Evolutionary conservation across 2,888 invertebrate species (phyloP).

Genomic region (Agrotis ipsilon): DNA sequence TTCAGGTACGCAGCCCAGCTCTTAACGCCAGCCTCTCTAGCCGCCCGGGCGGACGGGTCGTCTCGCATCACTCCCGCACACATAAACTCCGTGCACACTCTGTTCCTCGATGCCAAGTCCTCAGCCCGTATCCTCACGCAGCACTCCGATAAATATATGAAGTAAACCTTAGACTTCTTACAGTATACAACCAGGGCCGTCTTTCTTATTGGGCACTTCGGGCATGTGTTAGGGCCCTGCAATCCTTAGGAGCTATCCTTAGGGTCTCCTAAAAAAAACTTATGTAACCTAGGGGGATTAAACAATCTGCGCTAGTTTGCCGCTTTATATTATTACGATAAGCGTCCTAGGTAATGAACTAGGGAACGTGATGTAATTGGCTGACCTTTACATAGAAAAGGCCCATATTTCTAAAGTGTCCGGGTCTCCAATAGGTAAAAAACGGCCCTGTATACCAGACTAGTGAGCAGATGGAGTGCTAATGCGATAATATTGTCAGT

Average conservation of each 20-base stretch:
- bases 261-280: too few species aligned
- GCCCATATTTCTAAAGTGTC: too few species aligned
- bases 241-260: too few species aligned
- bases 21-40: slow-evolving; percentile 97
- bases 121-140: slow-evolving; percentile 98
- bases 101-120: slow-evolving; percentile 99
- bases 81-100: slow-evolving; percentile 92
- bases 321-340: too few species aligned
- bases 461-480: slow-evolving; percentile 24
- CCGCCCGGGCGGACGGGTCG: slow-evolving; percentile 97
- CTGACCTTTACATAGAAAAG: too few species aligned
- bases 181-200: neutral
- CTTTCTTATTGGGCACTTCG: too few species aligned
- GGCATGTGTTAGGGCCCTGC: too few species aligned
- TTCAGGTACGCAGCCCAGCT: slow-evolving; percentile 97
- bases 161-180: slow-evolving; percentile 85
- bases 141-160: slow-evolving; percentile 98
- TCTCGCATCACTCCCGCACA: slow-evolving; percentile 94
- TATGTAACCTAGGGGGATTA: too few species aligned
- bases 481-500: neutral
- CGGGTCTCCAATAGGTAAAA: too few species aligned
- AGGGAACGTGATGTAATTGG: too few species aligned
- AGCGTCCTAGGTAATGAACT: too few species aligned
- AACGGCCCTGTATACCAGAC: neutral
- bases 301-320: too few species aligned